Evolutionary conservation across 2,888 invertebrate species (phyloP).

Genomic region (Lymantria dispar): DNA sequence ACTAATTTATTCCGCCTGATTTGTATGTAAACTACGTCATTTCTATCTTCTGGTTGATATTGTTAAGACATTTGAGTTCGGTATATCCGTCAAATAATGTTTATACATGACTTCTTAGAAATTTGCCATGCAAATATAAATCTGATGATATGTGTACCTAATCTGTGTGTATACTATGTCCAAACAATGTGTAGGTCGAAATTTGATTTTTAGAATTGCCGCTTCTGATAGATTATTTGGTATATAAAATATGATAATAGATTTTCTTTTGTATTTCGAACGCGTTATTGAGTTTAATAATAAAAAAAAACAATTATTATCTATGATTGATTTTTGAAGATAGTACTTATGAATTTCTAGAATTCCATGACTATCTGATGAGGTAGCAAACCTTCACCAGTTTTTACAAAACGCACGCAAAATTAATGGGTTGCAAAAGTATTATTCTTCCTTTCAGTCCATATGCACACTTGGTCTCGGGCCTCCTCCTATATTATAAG

Average conservation of each 20-base stretch:
- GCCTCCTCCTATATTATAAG: too few species aligned
- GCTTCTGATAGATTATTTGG: background rate
- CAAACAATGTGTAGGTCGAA: background rate
- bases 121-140: background rate
- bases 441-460: too few species aligned
- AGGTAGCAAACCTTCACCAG: too few species aligned
- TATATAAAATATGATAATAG: background rate
- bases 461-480: too few species aligned
- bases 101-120: conserved; percentile 7
- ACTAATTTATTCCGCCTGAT: background rate
- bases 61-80: conserved; percentile 5
- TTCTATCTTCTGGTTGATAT: background rate
- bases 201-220: background rate
- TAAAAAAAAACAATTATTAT: too few species aligned
- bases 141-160: background rate
- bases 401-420: too few species aligned
- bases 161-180: background rate
- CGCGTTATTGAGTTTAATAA: too few species aligned
- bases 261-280: too few species aligned
- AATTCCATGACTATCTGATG: too few species aligned
- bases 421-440: too few species aligned
- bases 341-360: too few species aligned
- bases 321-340: too few species aligned
- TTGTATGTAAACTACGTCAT: background rate
- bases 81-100: conserved; percentile 5